These are phyloP conservation scores for Rhodeus uyekii DNA, from an alignment of 2,797 vertebrate genomes.

Conservation along the genomic window DNA sequence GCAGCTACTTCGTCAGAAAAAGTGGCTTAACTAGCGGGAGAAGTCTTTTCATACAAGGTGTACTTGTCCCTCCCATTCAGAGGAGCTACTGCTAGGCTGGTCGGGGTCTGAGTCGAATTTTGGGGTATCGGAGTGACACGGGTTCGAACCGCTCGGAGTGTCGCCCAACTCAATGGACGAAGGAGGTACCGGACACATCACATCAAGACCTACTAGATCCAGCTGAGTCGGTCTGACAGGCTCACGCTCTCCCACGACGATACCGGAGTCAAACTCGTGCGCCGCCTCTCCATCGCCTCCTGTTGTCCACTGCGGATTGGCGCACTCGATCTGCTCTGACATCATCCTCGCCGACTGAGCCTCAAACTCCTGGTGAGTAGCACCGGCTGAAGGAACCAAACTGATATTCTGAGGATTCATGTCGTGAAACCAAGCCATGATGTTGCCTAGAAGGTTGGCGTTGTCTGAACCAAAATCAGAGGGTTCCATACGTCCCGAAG, in stretches of 20 bases:
- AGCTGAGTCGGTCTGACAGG: constrained; percentile 80
- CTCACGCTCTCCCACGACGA: constrained; percentile 71
- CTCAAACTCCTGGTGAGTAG: constrained; percentile 69
- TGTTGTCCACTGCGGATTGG: constrained; percentile 64
- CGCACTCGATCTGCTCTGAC: constrained; percentile 63
- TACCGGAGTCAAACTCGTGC: constrained; percentile 65
- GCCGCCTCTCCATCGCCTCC: constrained; percentile 66
- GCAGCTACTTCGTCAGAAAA: constrained; percentile 36
- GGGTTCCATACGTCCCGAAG: constrained; percentile 81
- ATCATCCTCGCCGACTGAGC: constrained; percentile 56
- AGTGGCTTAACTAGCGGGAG: constrained; percentile 29
- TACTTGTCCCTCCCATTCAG: constrained; percentile 92
- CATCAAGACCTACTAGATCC: constrained; percentile 76
- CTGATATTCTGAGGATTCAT: constrained; percentile 97
- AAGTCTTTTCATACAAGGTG: constrained; percentile 86
- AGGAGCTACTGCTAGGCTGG: constrained; percentile 82
- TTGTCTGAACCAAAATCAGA: constrained; percentile 81
- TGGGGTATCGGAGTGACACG: constrained; percentile 71
- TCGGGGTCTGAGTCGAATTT: constrained; percentile 80
- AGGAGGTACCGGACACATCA: constrained; percentile 70
- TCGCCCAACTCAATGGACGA: constrained; percentile 64
- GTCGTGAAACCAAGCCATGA: constrained; percentile 99
- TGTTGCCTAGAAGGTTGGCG: constrained; percentile 95
- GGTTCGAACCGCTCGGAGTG: constrained; percentile 58
- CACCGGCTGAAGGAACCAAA: constrained; percentile 83